These are phyloP conservation scores for Rallus limicola DNA, from an alignment of 2,113 vertebrate species.

Conservation along the genomic window DNA sequence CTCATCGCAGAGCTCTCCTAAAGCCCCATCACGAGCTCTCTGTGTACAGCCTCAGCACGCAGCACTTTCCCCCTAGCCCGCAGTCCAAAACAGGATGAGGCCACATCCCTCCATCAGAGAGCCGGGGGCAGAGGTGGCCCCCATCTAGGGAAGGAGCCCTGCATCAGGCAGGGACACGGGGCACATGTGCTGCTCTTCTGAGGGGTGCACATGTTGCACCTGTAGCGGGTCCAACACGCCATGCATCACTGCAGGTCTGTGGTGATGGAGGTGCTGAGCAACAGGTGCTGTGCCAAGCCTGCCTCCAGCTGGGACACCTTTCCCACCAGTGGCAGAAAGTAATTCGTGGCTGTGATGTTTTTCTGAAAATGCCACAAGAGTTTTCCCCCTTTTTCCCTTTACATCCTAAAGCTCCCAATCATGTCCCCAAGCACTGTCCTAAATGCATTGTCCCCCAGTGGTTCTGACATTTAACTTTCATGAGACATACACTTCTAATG, in stretches of 20 bases:
- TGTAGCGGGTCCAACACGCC: accelerated
- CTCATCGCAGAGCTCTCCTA: neutral
- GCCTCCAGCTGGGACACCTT: neutral
- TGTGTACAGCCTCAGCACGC: accelerated
- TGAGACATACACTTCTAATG: neutral
- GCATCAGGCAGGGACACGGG: too few relatives aligned
- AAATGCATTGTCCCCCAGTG: neutral
- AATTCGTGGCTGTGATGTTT: neutral
- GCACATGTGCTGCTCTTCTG: accelerated
- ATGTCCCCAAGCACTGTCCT: neutral
- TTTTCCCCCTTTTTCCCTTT: neutral
- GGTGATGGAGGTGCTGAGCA: accelerated
- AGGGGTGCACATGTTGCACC: accelerated
- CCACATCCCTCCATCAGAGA: accelerated
- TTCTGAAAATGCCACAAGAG: neutral
- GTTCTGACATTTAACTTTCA: neutral
- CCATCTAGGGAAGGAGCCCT: neutral
- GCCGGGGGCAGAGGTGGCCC: accelerated
- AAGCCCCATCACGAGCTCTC: neutral
- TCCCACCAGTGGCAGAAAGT: too few relatives aligned
- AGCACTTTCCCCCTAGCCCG: neutral
- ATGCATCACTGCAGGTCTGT: accelerated
- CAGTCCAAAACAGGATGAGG: accelerated
- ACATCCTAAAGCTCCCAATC: neutral
- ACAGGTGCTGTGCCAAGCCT: neutral